Evolutionary conservation across 2,888 invertebrate genomes (phyloP).

Genomic region (Sphaerophoria taeniata): DNA sequence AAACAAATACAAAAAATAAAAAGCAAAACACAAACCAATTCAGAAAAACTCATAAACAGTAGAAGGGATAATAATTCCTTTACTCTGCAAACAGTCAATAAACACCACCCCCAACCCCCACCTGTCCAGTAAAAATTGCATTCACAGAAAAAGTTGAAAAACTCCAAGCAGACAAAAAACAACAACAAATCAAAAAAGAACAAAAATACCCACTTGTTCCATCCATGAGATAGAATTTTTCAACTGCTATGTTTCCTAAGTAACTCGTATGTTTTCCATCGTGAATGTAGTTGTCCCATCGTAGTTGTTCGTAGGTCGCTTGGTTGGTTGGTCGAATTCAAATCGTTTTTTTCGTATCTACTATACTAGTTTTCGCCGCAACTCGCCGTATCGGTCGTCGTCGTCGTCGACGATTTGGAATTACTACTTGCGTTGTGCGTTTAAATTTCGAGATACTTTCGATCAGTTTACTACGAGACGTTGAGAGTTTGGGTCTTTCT

Average conservation of each 20-base stretch:
- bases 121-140: background rate
- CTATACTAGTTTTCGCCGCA: slow-evolving; percentile 51
- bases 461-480: slow-evolving; percentile 73
- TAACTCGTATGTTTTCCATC: background rate
- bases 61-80: slow-evolving; percentile 60
- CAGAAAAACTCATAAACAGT: slow-evolving; percentile 10
- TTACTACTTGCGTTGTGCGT: slow-evolving; percentile 11
- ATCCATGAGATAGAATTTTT: slow-evolving; percentile 34
- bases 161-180: background rate
- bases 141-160: slow-evolving; percentile 3
- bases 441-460: slow-evolving; percentile 62
- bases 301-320: background rate
- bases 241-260: slow-evolving; percentile 16
- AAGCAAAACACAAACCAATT: background rate
- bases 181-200: background rate
- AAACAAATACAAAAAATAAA: background rate
- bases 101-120: slow-evolving; percentile 40
- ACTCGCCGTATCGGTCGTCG: slow-evolving; percentile 45
- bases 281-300: no score
- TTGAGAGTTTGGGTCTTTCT: slow-evolving; percentile 56
- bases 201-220: slow-evolving; percentile 35
- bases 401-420: background rate
- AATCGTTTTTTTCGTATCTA: background rate
- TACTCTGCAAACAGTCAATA: slow-evolving; percentile 26
- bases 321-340: background rate